phyloP scores from a whole-genome alignment of 2,113 vertebrate species.

The Fregetta grallaria region DNA sequence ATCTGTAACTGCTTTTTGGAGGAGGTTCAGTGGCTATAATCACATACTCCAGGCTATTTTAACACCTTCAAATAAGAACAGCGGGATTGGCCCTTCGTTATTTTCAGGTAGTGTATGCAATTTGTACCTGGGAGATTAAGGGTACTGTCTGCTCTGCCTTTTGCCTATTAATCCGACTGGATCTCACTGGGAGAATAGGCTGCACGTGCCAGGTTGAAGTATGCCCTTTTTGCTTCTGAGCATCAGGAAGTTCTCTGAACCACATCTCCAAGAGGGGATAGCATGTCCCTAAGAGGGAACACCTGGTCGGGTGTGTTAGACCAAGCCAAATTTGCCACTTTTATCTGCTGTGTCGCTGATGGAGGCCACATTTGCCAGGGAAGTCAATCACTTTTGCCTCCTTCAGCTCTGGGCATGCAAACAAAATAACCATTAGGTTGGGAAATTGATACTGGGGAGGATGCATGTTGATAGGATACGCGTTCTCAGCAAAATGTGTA shows the following conservation, averaged over 20 bases:
- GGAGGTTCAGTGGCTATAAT: background rate
- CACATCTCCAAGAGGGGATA: background rate
- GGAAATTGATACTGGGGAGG: background rate
- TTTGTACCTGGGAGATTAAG: background rate
- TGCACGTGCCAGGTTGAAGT: background rate
- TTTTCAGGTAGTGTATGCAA: accelerated
- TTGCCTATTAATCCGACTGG: background rate
- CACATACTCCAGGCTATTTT: background rate
- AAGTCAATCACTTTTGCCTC: background rate
- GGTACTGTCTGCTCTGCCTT: background rate
- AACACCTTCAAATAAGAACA: background rate
- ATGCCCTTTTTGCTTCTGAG: background rate
- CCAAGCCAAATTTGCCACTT: background rate
- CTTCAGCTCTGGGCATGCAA: background rate
- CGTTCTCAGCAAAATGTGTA: background rate
- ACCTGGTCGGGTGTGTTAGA: background rate
- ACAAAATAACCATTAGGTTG: background rate
- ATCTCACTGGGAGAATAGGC: background rate
- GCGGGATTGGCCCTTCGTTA: background rate
- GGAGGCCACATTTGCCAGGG: background rate
- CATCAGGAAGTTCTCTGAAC: background rate
- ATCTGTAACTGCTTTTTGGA: background rate
- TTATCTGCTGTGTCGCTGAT: background rate
- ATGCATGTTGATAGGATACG: background rate
- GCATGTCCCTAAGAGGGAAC: background rate